Base-by-base conservation (phyloP, 2,113 vertebrate species). In the Passer montanus region DNA sequence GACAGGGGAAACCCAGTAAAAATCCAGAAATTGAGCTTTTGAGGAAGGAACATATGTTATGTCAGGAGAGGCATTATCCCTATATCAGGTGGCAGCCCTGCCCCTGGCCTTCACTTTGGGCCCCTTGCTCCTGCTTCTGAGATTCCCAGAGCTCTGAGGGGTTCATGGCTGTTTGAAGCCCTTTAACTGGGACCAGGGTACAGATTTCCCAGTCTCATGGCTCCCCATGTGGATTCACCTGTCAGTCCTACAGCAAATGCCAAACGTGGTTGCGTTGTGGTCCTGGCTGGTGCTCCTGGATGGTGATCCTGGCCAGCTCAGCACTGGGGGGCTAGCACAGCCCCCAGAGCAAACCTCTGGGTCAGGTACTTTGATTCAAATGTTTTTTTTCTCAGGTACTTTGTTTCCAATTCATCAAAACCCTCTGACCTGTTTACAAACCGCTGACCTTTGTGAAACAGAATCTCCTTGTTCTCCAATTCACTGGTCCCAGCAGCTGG, bases 171-270 rank as follows among this genome's bases (percentile, higher is more conserved):
- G 19, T 58, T 58, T 8, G 47, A 67, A 67, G n/a, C 66, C 33
- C 37, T 81, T 27, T 24, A n/a, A 2, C 22, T 39, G 46, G 33
- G n/a, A 21, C 27, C 3, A 27, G 64, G 27, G 17, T 20, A 2
- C 28, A 15, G 43, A 24, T 84, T 56, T 76, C 33, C 35, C 6
- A 0, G 3, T 19, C 8, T 47, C 12, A 0, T 55, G n/a, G 15
- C 13, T 46, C 22, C 66, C 23, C 3, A 0, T 6, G 22, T 37
- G 11, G 39, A 50, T 47, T 35, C 22, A 30, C 53, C 31, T 11
- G 12, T 18, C 24, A 11, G 21, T 22, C 19, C 85, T 16, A 26
- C 18, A 13, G 74, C 55, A 35, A 22, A 33, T 16, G 5, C 13
- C 50, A 58, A 4, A 33, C 11, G 0, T 4, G 17, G 24, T 49